phyloP scores from a whole-genome alignment of 2,797 vertebrate genomes.

The Zenarchopterus dispar region DNA sequence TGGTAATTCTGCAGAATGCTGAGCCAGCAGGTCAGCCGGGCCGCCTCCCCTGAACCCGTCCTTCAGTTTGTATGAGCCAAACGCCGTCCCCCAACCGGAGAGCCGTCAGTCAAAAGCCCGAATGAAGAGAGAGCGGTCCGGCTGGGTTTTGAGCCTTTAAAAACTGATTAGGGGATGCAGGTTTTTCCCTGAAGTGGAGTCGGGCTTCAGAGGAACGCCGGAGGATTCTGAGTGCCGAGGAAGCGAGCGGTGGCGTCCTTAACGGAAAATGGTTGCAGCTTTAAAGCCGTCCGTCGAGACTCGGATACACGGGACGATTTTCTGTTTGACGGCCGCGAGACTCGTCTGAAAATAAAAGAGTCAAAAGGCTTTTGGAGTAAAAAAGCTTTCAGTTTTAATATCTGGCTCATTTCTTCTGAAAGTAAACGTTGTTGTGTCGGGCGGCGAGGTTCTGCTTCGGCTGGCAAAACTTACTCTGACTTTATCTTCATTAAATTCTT shows the following conservation, averaged over 20 bases:
- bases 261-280: not conserved
- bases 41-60: constrained; percentile 59
- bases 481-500: no score
- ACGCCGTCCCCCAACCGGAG: constrained; percentile 4
- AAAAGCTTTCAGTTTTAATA: not conserved
- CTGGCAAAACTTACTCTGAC: not conserved
- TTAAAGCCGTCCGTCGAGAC: not conserved
- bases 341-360: not conserved
- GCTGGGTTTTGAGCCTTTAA: constrained; percentile 12
- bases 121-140: not conserved
- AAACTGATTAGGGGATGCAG: constrained; percentile 34
- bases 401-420: not conserved
- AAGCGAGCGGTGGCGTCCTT: not conserved
- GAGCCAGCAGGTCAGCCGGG: constrained; percentile 63
- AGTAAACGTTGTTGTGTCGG: not conserved
- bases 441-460: not conserved
- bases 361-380: not conserved
- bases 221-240: constrained; percentile 8
- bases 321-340: not conserved
- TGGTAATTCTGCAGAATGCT: constrained; percentile 65
- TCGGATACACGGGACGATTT: not conserved
- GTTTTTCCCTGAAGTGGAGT: constrained; percentile 49
- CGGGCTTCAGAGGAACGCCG: constrained; percentile 42
- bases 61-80: constrained; percentile 58
- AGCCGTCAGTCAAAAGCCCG: constrained; percentile 62